phyloP scores from a whole-genome alignment of 2,797 vertebrate species.

The Pseudochirops cupreus region DNA sequence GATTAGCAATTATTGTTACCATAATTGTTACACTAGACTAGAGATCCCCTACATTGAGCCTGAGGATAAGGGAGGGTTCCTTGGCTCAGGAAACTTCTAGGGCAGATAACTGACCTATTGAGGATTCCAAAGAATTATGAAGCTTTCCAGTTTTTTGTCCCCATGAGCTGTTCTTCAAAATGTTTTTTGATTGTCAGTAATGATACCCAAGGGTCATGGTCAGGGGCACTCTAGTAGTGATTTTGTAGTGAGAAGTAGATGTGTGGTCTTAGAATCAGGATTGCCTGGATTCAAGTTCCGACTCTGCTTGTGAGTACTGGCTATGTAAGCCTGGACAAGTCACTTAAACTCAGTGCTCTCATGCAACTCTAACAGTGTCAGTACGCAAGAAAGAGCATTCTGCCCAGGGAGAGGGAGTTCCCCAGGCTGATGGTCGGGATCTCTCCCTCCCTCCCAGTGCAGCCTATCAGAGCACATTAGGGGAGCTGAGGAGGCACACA shows the following conservation, averaged over 20 bases:
- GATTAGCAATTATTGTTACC: background rate
- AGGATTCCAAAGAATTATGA: conserved; percentile 20
- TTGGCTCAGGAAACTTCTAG: background rate
- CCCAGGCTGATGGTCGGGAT: background rate
- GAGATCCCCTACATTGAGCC: conserved; percentile 13
- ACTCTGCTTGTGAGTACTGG: background rate
- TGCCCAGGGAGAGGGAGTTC: no score
- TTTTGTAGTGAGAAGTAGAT: background rate
- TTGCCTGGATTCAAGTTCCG: background rate
- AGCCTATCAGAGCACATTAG: background rate
- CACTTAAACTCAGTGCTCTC: background rate
- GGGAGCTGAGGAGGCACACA: background rate
- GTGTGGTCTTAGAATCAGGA: background rate
- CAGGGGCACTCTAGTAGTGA: background rate
- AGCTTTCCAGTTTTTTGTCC: conserved; percentile 40
- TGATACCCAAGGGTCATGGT: background rate
- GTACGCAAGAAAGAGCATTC: background rate
- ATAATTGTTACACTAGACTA: conserved; percentile 40
- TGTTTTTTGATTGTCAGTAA: background rate
- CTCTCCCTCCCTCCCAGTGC: background rate
- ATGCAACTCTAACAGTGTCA: background rate
- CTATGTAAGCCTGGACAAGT: background rate
- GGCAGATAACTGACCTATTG: conserved; percentile 15
- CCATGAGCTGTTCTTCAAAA: conserved; percentile 29
- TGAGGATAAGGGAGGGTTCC: conserved; percentile 3